Conservation (phyloP, 2,888 invertebrate genomes). For the Melanargia galathea region DNA sequence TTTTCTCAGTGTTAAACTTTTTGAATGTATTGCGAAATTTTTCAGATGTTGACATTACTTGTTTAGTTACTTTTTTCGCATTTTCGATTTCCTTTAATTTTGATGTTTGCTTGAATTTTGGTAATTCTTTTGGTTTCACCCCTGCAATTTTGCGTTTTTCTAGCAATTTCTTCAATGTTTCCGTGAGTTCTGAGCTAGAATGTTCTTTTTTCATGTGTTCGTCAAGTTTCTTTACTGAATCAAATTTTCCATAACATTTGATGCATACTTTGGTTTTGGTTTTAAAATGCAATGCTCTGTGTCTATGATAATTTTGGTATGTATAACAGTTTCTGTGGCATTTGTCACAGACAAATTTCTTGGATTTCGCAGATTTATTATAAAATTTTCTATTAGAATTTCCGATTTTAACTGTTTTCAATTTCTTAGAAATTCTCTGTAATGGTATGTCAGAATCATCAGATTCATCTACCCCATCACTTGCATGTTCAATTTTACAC, state of each 20-base stretch:
- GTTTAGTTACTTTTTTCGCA: neutral
- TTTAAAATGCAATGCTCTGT: slow-evolving; percentile 59
- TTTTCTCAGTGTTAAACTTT: slow-evolving; percentile 45
- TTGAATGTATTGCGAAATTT: slow-evolving; percentile 55
- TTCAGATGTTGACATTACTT: slow-evolving; percentile 38
- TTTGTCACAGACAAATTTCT: slow-evolving; percentile 55
- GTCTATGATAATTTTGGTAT: slow-evolving; percentile 67
- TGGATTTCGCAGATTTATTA: slow-evolving; percentile 12
- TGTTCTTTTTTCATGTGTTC: slow-evolving; percentile 57
- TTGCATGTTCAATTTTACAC: neutral
- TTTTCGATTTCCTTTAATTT: neutral
- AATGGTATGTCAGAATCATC: slow-evolving; percentile 60
- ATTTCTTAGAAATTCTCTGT: slow-evolving; percentile 42
- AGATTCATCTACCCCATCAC: slow-evolving; percentile 23
- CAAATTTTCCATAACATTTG: slow-evolving; percentile 59
- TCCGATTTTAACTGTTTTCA: slow-evolving; percentile 31
- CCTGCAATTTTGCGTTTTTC: slow-evolving; percentile 54
- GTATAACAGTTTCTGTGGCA: slow-evolving; percentile 72
- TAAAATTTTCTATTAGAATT: slow-evolving; percentile 27
- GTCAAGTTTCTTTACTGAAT: slow-evolving; percentile 50
- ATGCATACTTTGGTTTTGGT: slow-evolving; percentile 58
- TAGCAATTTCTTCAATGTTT: slow-evolving; percentile 62
- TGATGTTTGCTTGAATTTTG: neutral
- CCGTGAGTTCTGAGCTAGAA: slow-evolving; percentile 60
- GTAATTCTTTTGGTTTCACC: neutral